Conservation (phyloP, 2,113 vertebrate genomes). For the Gnathonemus echidnorhynchus region DNA sequence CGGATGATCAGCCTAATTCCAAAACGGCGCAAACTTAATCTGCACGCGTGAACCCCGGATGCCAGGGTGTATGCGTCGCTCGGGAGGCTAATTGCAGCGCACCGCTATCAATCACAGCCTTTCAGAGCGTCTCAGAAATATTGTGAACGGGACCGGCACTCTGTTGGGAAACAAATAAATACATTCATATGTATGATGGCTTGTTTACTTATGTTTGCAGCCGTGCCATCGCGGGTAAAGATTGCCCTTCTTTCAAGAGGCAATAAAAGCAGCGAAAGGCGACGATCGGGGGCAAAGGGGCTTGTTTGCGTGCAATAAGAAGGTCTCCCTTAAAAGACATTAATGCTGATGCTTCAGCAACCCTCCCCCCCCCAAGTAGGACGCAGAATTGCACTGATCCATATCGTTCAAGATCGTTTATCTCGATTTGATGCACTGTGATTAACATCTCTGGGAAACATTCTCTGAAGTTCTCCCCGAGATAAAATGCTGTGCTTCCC, state of each 20-base stretch:
- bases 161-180: conserved; percentile 55
- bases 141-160: conserved; percentile 35
- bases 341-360: conserved; percentile 50
- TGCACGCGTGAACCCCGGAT: conserved; percentile 73
- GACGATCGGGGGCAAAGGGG: conserved; percentile 47
- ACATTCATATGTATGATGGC: conserved; percentile 63
- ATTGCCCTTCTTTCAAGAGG: conserved; percentile 52
- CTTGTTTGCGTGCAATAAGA: conserved; percentile 51
- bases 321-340: conserved; percentile 56
- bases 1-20: conserved; percentile 89
- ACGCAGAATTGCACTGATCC: conserved; percentile 22
- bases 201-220: conserved; percentile 66
- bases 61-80: conserved; percentile 87
- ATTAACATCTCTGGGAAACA: conserved; percentile 57
- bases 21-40: conserved; percentile 80
- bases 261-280: conserved; percentile 65
- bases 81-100: conserved; percentile 63
- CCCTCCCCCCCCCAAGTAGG: conserved; percentile 21
- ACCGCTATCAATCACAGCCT: conserved; percentile 64
- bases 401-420: conserved; percentile 50
- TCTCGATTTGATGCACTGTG: conserved; percentile 62
- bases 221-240: conserved; percentile 41
- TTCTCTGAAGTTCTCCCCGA: conserved; percentile 58
- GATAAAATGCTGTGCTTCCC: conserved; percentile 47
- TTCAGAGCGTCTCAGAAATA: conserved; percentile 52